These are phyloP conservation scores for Odontamblyopus rebecca DNA, from an alignment of 2,797 vertebrate species.

Conservation along the genomic window DNA sequence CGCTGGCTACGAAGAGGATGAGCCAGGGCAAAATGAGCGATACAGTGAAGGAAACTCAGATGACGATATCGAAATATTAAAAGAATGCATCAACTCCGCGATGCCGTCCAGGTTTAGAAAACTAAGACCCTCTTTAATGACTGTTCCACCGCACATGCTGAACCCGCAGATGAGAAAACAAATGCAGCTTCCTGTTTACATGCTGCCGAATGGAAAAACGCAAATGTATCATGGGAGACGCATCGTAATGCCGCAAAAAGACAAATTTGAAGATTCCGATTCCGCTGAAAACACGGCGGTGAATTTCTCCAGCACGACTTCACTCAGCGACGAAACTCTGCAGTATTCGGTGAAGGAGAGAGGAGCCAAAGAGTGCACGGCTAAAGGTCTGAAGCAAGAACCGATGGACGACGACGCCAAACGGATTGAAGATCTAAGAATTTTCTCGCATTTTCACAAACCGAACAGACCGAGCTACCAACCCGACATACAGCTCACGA, in stretches of 20 bases:
- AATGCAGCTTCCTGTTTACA: constrained; percentile 88
- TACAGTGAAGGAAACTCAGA: constrained; percentile 86
- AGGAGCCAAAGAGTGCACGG: constrained; percentile 65
- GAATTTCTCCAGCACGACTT: constrained; percentile 92
- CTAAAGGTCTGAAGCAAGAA: constrained; percentile 68
- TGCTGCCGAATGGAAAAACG: constrained; percentile 85
- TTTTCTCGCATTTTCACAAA: constrained; percentile 82
- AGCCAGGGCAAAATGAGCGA: constrained; percentile 75
- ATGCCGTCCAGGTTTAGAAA: constrained; percentile 94
- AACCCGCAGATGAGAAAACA: constrained; percentile 81
- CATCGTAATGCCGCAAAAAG: constrained; percentile 73
- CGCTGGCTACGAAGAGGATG: constrained; percentile 77
- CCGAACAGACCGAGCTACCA: constrained; percentile 65
- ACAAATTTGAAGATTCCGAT: constrained; percentile 86
- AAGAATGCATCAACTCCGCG: constrained; percentile 94
- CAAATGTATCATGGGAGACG: constrained; percentile 73
- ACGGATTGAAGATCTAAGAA: constrained; percentile 80
- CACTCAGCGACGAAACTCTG: constrained; percentile 92
- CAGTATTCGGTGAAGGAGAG: constrained; percentile 80
- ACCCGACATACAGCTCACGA: constrained; percentile 63
- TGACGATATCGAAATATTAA: constrained; percentile 92
- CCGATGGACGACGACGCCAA: constrained; percentile 71
- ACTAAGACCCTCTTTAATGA: constrained; percentile 85
- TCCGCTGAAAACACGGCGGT: constrained; percentile 90
- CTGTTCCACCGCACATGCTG: constrained; percentile 79